These are phyloP conservation scores for Leucoraja erinaceus DNA, from an alignment of 2,113 vertebrate species.

Conservation along the genomic window DNA sequence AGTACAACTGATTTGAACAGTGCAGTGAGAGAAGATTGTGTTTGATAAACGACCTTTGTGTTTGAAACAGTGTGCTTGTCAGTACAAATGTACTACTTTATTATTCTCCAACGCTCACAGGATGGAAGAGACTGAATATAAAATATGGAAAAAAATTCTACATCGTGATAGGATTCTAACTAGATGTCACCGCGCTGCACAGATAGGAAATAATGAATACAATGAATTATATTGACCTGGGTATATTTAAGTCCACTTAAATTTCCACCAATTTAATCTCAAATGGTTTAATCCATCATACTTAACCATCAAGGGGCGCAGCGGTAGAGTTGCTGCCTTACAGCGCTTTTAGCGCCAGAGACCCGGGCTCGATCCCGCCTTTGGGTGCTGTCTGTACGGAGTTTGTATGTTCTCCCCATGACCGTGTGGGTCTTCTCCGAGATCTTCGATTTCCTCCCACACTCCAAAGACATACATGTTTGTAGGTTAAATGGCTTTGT, in stretches of 20 bases:
- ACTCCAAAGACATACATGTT: too few species aligned
- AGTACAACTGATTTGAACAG: neutral
- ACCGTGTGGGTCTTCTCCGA: too few species aligned
- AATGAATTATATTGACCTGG: neutral
- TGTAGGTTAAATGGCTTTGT: too few species aligned
- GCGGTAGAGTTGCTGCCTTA: too few species aligned
- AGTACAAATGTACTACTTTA: neutral
- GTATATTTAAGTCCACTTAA: neutral
- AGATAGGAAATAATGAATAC: neutral
- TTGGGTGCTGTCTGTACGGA: too few species aligned
- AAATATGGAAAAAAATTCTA: neutral
- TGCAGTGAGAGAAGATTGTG: too few species aligned
- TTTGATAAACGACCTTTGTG: neutral
- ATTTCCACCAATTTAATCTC: neutral
- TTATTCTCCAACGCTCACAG: neutral
- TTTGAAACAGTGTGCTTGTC: neutral
- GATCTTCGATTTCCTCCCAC: too few species aligned
- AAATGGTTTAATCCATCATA: slow-evolving; percentile 4
- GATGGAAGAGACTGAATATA: neutral
- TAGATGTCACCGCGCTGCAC: neutral
- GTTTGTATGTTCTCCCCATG: too few species aligned
- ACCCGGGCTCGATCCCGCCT: too few species aligned
- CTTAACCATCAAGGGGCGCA: neutral
- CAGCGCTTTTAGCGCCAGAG: too few species aligned
- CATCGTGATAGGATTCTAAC: neutral